Base-by-base conservation (phyloP, 2,113 vertebrate species). In the Oreochromis niloticus region DNA sequence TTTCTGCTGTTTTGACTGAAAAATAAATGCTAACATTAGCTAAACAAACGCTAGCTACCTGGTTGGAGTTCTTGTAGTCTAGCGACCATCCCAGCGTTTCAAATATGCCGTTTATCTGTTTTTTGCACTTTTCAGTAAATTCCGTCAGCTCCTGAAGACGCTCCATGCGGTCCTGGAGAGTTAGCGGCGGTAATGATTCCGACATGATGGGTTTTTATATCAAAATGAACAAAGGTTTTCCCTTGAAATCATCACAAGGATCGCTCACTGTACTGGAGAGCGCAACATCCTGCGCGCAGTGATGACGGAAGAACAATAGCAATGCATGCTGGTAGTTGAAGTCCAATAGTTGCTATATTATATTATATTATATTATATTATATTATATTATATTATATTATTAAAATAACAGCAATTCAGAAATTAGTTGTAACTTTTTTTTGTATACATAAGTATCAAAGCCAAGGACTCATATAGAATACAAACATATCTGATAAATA, bases 51-150 rank as follows among this genome's bases (percentile, higher is more conserved):
- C 14, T 68, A 48, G 30, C 71, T 39, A 13, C n/a, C 89, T 80
- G 84, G 8, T 32, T 34, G 1, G 13, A 12, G 39, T 78, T 6
- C 1, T 82, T 54, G 71, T 86, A 16, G n/a, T 94, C 91, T 9
- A 2, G 41, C 6, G 90, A 94, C 96, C 96, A 96, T 84, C 94
- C 96, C 48, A 97, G 73, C 39, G 86, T 41, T 3, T 95, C 90
- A 68, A 95, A 94, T 4, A 96, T 82, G 1, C 94, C 91, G 4
- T 92, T 16, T 0, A 97, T 80, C 68, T 96, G 91, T 13, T 94
- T 89, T 34, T 87, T 87, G 54, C 95, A 97, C 7, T 81, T 94
- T 16, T 95, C 94, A 0, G 96, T 96, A 73, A 96, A 97, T 27
- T 96, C 95, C 0, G 81, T 90, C 41, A 97, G 89, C 46, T 96